Conservation (phyloP, 2,113 vertebrate genomes). For the Columba janthina region DNA sequence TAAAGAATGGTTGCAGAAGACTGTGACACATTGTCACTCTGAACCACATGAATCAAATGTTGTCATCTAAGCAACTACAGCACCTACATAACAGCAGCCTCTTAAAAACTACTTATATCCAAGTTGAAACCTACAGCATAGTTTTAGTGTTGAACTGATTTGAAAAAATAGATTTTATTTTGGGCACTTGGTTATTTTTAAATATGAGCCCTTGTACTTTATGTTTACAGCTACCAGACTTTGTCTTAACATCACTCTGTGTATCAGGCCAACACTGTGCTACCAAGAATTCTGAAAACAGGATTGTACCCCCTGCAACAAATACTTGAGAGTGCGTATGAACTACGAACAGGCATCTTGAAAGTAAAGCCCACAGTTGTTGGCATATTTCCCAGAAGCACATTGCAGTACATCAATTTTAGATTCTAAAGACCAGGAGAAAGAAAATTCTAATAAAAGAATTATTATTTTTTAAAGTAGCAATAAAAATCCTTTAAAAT, state of each 20-base stretch:
- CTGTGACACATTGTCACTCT: not conserved
- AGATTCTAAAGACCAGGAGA: not conserved
- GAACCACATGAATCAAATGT: not conserved
- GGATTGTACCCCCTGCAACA: not conserved
- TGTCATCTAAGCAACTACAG: not conserved
- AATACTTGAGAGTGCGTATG: not conserved
- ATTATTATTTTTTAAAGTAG: not conserved
- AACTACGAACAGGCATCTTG: not conserved
- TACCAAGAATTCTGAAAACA: not conserved
- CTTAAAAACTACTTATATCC: not conserved
- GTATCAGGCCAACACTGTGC: not conserved
- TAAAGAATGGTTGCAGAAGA: not conserved
- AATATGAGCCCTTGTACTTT: not conserved
- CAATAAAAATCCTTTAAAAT: not conserved
- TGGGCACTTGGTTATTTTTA: not conserved
- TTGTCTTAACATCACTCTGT: not conserved
- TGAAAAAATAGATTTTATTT: not conserved
- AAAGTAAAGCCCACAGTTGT: not conserved
- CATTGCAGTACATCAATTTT: not conserved
- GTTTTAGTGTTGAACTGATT: not conserved
- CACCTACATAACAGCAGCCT: not conserved
- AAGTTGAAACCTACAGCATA: not conserved
- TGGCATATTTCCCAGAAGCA: conserved; percentile 5
- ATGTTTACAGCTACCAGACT: not conserved
- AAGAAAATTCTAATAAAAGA: conserved; percentile 1